Conservation (phyloP, 2,888 invertebrate genomes). For the Theretra japonica region DNA sequence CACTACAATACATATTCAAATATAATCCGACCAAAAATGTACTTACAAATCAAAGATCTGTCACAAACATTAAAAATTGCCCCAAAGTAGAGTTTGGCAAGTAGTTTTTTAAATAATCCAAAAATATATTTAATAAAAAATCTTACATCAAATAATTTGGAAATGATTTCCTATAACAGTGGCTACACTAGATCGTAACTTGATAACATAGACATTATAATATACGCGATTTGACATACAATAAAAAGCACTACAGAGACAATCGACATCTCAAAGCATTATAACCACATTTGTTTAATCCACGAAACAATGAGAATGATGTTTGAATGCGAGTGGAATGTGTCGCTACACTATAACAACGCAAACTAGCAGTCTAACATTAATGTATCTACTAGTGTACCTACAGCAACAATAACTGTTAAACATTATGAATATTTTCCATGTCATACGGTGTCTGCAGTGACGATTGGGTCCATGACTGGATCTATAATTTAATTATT, state of each 20-base stretch:
- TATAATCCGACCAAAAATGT: slow-evolving; percentile 1
- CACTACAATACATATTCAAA: slow-evolving; percentile 42
- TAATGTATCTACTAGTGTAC: slow-evolving; percentile 22
- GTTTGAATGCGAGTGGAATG: slow-evolving; percentile 25
- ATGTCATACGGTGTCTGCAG: neutral
- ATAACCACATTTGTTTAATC: slow-evolving; percentile 27
- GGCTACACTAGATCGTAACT: slow-evolving; percentile 20
- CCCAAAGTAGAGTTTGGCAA: neutral
- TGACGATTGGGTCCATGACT: neutral
- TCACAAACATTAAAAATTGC: neutral
- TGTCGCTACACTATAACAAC: slow-evolving; percentile 29
- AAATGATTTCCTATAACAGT: slow-evolving; percentile 20
- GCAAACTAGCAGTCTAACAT: slow-evolving; percentile 26
- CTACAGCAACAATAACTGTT: slow-evolving; percentile 27
- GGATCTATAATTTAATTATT: too few species aligned
- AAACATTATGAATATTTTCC: neutral
- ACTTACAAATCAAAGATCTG: slow-evolving; percentile 14
- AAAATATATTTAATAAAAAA: slow-evolving; percentile 25
- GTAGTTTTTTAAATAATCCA: neutral
- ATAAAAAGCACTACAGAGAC: slow-evolving; percentile 52
- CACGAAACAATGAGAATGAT: slow-evolving; percentile 26
- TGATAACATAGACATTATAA: slow-evolving; percentile 33
- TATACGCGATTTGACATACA: slow-evolving; percentile 41
- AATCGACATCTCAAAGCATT: slow-evolving; percentile 52
- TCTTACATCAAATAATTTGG: slow-evolving; percentile 13